Evolutionary conservation across 2,888 invertebrate species (phyloP).

Genomic region (Lasioglossum malachurum): DNA sequence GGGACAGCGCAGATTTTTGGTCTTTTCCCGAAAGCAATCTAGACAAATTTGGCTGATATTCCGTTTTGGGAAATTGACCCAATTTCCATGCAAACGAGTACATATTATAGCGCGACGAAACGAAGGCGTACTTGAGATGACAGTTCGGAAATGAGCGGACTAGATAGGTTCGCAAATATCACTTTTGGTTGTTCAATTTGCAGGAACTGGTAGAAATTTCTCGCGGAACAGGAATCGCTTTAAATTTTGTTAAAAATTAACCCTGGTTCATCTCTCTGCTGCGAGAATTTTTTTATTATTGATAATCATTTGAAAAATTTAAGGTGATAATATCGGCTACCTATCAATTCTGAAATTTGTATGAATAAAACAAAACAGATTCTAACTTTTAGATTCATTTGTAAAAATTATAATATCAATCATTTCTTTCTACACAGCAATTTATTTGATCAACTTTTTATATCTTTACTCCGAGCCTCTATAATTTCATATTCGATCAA

Average conservation of each 20-base stretch:
- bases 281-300: no score
- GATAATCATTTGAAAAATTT: no score
- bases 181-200: background rate
- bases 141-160: background rate
- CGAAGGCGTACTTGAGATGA: background rate
- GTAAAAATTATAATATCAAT: no score
- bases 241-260: background rate
- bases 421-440: no score
- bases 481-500: background rate
- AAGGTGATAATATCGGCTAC: no score
- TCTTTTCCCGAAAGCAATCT: background rate
- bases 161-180: background rate
- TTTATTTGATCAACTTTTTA: no score
- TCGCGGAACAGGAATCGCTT: background rate
- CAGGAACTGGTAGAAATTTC: background rate
- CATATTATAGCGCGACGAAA: background rate
- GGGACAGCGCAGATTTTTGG: background rate
- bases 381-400: no score
- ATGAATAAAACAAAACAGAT: no score
- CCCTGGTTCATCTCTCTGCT: no score
- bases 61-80: background rate
- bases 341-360: no score
- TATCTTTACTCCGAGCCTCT: background rate
- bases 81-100: background rate
- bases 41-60: background rate